Base-by-base conservation (phyloP, 1,140 invertebrate genomes). In the Sarcophaga bullata region DNA sequence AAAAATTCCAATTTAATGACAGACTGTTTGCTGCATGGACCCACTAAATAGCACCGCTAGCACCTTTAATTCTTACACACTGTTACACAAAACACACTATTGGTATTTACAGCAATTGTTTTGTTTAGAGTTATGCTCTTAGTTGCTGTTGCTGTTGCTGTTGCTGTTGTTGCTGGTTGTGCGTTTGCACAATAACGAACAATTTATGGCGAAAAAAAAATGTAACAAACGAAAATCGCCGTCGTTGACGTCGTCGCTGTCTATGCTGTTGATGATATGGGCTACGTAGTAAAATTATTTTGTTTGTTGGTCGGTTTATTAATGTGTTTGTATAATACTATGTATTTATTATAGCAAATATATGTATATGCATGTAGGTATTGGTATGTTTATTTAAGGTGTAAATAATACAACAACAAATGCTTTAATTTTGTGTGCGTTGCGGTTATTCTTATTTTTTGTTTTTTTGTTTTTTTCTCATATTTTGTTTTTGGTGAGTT, bases 1-100 rank as follows among this genome's bases (percentile, higher is more conserved):
- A 58, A 58, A 58, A 58, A 58, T 58, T 58, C 54, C 15, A 58
- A 58, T 58, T 58, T 13, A 58, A 58, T 58, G 54, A 58, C 54
- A n/a, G 13, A 13, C 52, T 4, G 25, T 2, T 37, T 37, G 25
- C 25, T 37, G 25, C 25, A 37, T 37, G 25, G 25, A 37, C 25
- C 25, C 25, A 37, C 25, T 37, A 37, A 37, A 37, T 4, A 37
- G 25, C 25, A 37, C 25, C 25, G 25, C 25, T 37, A 37, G 25
- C 25, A 37, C 25, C 25, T 37, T 37, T 37, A 37, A 37, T 37
- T 37, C 25, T 37, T 4, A 37, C 4, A 37, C 25, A 37, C 25
- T 37, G 25, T 4, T 37, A 37, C 25, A 37, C 25, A 37, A 37
- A 37, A 58, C 54, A n/a, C 54, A 58, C 54, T 58, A n/a, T n/a